phyloP scores from a whole-genome alignment of 2,888 invertebrate species.

The Pammene aurita region DNA sequence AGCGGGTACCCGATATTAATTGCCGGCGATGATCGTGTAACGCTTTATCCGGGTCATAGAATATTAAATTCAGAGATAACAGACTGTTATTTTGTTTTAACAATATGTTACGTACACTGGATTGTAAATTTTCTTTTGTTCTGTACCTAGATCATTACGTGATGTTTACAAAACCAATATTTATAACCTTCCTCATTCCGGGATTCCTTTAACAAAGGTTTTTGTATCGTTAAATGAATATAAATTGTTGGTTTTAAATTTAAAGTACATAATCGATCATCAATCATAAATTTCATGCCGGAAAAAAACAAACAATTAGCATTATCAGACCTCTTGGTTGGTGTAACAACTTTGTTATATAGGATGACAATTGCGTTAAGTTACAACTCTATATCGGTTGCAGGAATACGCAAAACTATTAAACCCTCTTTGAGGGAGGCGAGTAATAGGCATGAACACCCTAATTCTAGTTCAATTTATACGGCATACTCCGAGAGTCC shows the following conservation, averaged over 20 bases:
- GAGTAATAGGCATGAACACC: background rate
- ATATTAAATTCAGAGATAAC: background rate
- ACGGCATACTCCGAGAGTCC: background rate
- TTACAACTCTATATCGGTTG: background rate
- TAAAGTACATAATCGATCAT: too few species aligned
- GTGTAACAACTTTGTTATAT: too few species aligned
- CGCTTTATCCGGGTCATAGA: conserved; percentile 20
- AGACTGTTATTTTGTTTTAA: background rate
- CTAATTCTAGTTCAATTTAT: background rate
- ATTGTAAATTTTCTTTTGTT: too few species aligned
- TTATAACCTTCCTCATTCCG: too few species aligned
- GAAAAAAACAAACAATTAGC: too few species aligned
- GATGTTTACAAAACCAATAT: too few species aligned
- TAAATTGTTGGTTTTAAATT: too few species aligned
- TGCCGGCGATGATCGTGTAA: conserved; percentile 15
- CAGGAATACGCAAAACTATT: background rate
- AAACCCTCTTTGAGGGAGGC: background rate
- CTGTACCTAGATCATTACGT: too few species aligned
- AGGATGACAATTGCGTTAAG: background rate
- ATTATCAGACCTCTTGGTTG: too few species aligned
- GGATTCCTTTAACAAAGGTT: too few species aligned
- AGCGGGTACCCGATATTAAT: conserved; percentile 19
- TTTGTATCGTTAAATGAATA: too few species aligned
- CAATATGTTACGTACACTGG: background rate
- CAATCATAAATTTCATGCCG: too few species aligned